Evolutionary conservation across 2,113 vertebrate genomes (phyloP).

Genomic region (Setophaga petechia): DNA sequence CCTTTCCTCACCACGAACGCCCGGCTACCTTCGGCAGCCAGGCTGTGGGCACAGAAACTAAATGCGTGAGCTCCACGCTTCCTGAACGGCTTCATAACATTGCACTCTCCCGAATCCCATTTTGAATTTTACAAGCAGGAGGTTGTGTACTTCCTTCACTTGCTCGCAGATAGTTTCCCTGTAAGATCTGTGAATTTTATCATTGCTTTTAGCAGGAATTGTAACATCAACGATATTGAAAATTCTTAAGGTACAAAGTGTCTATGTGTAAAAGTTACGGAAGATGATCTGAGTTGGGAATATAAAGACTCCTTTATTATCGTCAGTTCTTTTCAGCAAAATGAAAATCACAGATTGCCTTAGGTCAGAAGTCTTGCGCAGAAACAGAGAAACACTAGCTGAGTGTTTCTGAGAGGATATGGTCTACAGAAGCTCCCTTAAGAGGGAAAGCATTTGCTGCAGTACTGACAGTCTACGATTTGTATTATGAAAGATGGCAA

Average conservation of each 20-base stretch:
- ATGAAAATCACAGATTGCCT: accelerated
- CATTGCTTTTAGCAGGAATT: background rate
- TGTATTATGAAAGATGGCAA: background rate
- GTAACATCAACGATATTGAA: background rate
- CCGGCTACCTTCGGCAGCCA: background rate
- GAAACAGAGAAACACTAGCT: background rate
- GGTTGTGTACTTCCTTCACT: background rate
- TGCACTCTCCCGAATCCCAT: accelerated
- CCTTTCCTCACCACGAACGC: background rate
- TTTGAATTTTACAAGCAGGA: background rate
- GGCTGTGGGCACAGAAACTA: background rate
- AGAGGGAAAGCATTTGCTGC: background rate
- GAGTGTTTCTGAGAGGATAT: background rate
- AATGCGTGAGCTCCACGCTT: background rate
- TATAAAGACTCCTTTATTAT: background rate
- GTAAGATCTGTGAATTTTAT: background rate
- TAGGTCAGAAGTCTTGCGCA: background rate
- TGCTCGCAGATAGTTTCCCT: background rate
- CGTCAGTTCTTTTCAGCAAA: background rate
- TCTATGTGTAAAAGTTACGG: background rate
- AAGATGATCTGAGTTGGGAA: background rate
- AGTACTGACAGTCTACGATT: background rate
- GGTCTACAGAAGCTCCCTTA: background rate
- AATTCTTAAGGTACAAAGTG: background rate
- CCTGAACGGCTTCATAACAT: background rate